phyloP scores from a whole-genome alignment of 2,113 vertebrate species.

The Anthoscopus minutus region DNA sequence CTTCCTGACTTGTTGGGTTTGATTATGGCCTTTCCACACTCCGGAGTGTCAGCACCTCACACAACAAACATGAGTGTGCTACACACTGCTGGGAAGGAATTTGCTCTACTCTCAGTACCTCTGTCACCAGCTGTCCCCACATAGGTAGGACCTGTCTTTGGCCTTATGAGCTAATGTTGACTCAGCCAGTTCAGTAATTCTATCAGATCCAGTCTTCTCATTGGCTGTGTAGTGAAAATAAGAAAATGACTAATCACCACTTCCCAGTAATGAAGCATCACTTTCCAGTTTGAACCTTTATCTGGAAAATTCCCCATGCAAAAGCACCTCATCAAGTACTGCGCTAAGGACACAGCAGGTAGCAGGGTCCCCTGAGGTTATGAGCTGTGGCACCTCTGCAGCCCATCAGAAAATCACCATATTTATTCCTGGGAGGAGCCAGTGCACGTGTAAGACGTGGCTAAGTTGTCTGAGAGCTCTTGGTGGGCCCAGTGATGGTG shows the following conservation, averaged over 20 bases:
- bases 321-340: background rate
- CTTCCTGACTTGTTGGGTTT: background rate
- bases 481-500: background rate
- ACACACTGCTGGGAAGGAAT: background rate
- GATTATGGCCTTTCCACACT: background rate
- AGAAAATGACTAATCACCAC: background rate
- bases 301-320: background rate
- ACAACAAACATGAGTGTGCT: background rate
- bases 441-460: background rate
- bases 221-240: background rate
- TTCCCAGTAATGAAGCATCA: background rate
- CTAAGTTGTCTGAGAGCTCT: background rate
- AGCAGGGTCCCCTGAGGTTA: background rate
- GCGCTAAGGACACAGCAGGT: background rate
- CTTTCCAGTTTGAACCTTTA: background rate
- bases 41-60: background rate
- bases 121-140: background rate
- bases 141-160: background rate
- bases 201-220: background rate
- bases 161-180: background rate
- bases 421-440: background rate
- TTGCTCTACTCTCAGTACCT: background rate
- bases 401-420: background rate
- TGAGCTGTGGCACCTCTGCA: background rate
- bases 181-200: background rate